Evolutionary conservation across 2,113 vertebrate species (phyloP).

Genomic region (Erythrolamprus reginae): DNA sequence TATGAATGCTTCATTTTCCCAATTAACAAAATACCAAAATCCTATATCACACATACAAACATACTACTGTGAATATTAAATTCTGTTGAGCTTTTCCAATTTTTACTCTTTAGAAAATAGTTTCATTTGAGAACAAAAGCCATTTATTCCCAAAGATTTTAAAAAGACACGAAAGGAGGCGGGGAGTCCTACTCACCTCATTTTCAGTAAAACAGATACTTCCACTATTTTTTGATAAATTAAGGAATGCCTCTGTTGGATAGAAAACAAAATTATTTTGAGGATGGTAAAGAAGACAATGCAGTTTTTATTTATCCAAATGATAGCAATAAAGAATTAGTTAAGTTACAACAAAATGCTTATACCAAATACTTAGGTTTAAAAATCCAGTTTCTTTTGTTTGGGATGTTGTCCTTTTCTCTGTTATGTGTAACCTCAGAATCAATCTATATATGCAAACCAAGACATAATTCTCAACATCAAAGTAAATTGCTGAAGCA

Average conservation of each 20-base stretch:
- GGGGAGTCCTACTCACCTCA: constrained; percentile 56
- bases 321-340: background rate
- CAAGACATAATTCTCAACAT: background rate
- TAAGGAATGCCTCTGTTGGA: constrained; percentile 63
- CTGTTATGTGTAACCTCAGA: background rate
- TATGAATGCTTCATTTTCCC: background rate
- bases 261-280: background rate
- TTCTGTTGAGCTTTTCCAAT: background rate
- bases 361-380: background rate
- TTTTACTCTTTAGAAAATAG: background rate
- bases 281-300: background rate
- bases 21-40: background rate
- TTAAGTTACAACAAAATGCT: background rate
- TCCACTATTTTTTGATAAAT: constrained; percentile 50
- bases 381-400: background rate
- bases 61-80: background rate
- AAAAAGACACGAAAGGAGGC: background rate
- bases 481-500: background rate
- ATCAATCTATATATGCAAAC: background rate
- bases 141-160: background rate
- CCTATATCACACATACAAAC: background rate
- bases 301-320: background rate
- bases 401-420: background rate
- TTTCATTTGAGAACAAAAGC: background rate
- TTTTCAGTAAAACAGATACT: constrained; percentile 49